These are phyloP conservation scores for Geothlypis trichas DNA, from an alignment of 2,113 vertebrate genomes.

Conservation along the genomic window DNA sequence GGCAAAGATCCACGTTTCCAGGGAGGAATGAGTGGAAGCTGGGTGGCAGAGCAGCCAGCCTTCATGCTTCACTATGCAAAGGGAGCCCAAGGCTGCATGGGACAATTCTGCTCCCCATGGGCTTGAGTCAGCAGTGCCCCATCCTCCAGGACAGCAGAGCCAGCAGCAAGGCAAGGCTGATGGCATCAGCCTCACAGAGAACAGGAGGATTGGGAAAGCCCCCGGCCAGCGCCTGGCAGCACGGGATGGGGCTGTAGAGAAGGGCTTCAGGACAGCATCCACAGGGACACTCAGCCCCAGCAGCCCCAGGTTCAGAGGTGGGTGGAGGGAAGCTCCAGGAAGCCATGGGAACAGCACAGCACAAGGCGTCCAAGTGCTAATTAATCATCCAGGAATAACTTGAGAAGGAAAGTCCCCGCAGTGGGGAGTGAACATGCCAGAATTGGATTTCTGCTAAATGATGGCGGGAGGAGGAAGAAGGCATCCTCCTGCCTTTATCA, in stretches of 20 bases:
- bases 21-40: not conserved
- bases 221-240: not conserved
- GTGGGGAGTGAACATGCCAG: not conserved
- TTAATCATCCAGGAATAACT: not conserved
- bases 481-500: not conserved
- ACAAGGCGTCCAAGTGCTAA: not conserved
- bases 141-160: not conserved
- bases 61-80: rapidly evolving
- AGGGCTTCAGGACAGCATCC: not conserved
- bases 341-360: not conserved
- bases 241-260: not conserved
- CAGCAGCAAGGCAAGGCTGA: rapidly evolving
- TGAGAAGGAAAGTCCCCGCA: slow-evolving; percentile 20
- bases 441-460: not conserved
- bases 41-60: not conserved
- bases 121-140: not conserved
- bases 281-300: rapidly evolving
- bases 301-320: rapidly evolving
- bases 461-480: not conserved
- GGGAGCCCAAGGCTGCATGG: rapidly evolving
- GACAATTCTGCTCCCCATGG: rapidly evolving
- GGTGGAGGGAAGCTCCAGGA: not conserved
- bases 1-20: not conserved
- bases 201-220: not conserved
- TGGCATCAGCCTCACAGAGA: rapidly evolving